Evolutionary conservation across 2,797 vertebrate genomes (phyloP).

Genomic region (Thunnus albacares): DNA sequence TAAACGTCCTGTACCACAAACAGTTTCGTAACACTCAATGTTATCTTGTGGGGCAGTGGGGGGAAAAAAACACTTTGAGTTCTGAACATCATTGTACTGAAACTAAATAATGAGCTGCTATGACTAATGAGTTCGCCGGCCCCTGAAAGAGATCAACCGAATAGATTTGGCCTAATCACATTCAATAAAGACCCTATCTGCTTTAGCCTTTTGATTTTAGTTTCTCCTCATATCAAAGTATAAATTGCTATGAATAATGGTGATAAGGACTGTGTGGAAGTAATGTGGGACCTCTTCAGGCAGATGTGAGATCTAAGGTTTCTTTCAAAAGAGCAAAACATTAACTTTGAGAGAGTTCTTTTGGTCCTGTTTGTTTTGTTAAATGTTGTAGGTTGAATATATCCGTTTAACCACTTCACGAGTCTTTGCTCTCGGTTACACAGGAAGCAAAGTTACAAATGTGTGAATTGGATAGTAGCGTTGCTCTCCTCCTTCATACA

Average conservation of each 20-base stretch:
- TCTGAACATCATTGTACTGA: background rate
- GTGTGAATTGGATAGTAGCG: background rate
- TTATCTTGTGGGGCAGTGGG: background rate
- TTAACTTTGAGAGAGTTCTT: background rate
- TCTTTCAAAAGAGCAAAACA: background rate
- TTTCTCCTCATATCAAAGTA: conserved; percentile 7
- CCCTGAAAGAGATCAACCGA: conserved; percentile 7
- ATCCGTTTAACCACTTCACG: background rate
- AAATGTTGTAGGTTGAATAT: background rate
- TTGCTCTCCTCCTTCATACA: background rate
- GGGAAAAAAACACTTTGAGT: background rate
- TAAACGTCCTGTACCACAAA: background rate
- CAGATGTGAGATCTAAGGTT: background rate
- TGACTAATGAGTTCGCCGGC: background rate
- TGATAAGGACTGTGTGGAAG: background rate
- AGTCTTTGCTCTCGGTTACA: background rate
- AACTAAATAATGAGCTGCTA: conserved; percentile 10
- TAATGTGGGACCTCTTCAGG: background rate
- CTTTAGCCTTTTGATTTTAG: conserved; percentile 18
- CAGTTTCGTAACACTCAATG: background rate
- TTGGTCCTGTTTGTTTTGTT: background rate
- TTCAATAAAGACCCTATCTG: conserved; percentile 9
- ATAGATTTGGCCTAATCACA: conserved; percentile 12
- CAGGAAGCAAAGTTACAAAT: background rate
- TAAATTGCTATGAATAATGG: background rate